Evolutionary conservation across 2,113 vertebrate genomes (phyloP).

Genomic region (Alethe diademata): DNA sequence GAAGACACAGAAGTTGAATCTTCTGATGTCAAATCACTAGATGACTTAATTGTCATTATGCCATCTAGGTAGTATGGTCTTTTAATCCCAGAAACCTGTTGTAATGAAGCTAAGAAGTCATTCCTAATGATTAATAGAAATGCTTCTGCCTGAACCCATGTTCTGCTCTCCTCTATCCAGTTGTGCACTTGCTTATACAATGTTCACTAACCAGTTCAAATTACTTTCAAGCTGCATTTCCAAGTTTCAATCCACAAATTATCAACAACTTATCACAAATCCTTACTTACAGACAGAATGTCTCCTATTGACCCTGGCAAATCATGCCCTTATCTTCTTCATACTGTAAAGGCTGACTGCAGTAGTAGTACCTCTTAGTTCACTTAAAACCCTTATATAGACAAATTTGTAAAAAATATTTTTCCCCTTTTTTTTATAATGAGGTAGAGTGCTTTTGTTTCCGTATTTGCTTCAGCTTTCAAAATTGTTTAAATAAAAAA

Average conservation of each 20-base stretch:
- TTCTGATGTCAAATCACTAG: not conserved
- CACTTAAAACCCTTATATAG: not conserved
- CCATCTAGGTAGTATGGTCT: not conserved
- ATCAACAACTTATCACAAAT: not conserved
- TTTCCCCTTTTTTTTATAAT: not conserved
- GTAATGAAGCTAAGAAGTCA: not conserved
- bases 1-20: not conserved
- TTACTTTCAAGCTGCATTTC: not conserved
- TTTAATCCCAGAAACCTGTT: not conserved
- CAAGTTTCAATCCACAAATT: not conserved
- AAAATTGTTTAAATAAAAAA: not conserved
- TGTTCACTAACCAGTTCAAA: not conserved
- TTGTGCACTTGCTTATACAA: not conserved
- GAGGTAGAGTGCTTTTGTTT: not conserved
- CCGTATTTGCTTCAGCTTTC: not conserved
- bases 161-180: not conserved
- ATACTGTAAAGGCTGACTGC: not conserved
- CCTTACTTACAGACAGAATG: not conserved
- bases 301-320: not conserved
- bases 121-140: not conserved
- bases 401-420: not conserved
- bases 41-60: not conserved
- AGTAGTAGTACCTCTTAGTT: not conserved
- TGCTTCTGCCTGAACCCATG: not conserved
- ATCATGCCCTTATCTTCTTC: not conserved